Conservation (phyloP, 2,113 vertebrate genomes). For the Oreochromis spilurus region DNA sequence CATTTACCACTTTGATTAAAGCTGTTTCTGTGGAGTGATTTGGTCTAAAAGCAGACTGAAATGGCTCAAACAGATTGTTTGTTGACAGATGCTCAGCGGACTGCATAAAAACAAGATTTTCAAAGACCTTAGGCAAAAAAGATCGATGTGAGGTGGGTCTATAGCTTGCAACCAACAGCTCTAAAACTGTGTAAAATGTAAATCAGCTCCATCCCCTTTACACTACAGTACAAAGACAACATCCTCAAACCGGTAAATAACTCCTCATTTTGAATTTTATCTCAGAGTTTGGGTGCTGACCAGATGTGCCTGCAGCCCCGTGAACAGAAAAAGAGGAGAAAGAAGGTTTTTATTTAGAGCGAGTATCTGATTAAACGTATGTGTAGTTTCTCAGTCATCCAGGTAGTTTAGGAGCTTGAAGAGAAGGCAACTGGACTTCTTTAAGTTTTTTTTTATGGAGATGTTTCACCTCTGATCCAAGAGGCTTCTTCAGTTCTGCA, state of each 20-base stretch:
- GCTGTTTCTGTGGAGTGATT: too few relatives aligned
- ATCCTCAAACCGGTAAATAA: rapidly evolving
- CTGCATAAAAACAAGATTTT: too few relatives aligned
- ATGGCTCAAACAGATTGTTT: too few relatives aligned
- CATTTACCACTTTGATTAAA: too few relatives aligned
- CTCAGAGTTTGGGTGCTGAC: background rate
- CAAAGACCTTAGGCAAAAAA: too few relatives aligned
- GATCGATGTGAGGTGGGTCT: too few relatives aligned
- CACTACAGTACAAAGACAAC: rapidly evolving
- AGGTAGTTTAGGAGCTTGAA: background rate
- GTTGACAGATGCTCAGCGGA: too few relatives aligned
- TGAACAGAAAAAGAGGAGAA: background rate
- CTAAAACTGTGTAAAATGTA: background rate
- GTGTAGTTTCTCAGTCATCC: background rate
- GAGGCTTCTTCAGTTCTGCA: background rate
- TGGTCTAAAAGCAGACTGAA: too few relatives aligned
- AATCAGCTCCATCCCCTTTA: rapidly evolving
- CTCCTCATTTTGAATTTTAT: background rate
- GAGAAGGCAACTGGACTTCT: background rate
- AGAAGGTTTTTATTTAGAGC: rapidly evolving
- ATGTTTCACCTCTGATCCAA: background rate
- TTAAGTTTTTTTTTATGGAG: rapidly evolving
- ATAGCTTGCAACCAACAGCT: too few relatives aligned
- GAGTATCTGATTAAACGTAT: rapidly evolving
- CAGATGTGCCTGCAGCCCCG: background rate